Evolutionary conservation across 2,797 vertebrate genomes (phyloP), one percentile per base, ranked within the genome.

Genomic region (Ciconia nigra): DNA sequence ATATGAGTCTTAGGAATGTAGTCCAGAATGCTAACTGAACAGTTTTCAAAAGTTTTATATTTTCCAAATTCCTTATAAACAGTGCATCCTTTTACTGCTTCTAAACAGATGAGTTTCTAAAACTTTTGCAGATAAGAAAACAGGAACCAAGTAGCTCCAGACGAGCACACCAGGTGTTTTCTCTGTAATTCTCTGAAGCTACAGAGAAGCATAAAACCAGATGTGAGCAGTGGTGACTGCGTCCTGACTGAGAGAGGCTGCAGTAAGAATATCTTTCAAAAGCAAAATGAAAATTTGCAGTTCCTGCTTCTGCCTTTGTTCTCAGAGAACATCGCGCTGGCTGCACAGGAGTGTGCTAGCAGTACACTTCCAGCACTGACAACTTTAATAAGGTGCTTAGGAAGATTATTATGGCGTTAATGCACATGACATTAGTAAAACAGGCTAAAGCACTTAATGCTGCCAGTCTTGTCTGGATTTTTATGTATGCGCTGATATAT

Each of bases 361-460:
- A 35, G 26, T 15, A 9, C 5, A 0, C 19, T 28, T 65, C 85
- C 78, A 82, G 1, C 41, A 21, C 10, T 71, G 95, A 44, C 44
- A 62, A 8, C 35, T 65, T 72, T 66, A 89, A 63, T 85, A 52
- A 88, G 65, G 47, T 79, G 67, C 89, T 92, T 73, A 80, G 79
- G 84, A 44, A 58, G 93, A 63, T 94, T 85, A 92, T 87, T 65
- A 6, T 51, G 94, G 65, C 57, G n/a, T 81, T 95, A 94, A 90
- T 65, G n/a, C 65, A 41, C 54, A 26, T 26, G 52, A 63, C 42
- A n/a, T 74, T 24, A 89, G 39, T 87, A 74, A 91, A 91, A 84
- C 66, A 89, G 70, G n/a, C 42, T 88, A 42, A 95, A 95, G 76
- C 35, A 37, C 82, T 91, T 95, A 74, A 71, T 59, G 61, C 82